Evolutionary conservation across 2,797 vertebrate species (phyloP), one percentile per base, ranked within the genome.

Genomic region (Cyclura pinguis): DNA sequence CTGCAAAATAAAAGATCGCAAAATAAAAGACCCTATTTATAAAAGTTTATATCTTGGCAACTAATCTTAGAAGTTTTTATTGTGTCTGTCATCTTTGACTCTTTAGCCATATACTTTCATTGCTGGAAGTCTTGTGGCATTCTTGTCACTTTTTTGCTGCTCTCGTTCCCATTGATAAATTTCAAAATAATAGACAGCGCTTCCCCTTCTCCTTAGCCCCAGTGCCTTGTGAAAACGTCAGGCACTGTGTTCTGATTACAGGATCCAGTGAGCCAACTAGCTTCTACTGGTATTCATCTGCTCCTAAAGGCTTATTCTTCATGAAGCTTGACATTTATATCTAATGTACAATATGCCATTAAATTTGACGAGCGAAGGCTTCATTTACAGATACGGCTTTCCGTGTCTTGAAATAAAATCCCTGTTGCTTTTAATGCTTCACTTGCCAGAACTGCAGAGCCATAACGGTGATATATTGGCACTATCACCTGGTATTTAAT

Each of bases 261-360:
- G 16, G n/a, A 82, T 42, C 69, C 8, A 6, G 38, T 67, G 29
- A 38, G 47, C 80, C 86, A 38, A 55, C 16, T 27, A 52, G 12
- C 55, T 62, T 13, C 32, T 38, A n/a, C 35, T 6, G 72, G 38
- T 78, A 86, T 69, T 77, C 50, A 50, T 84, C 69, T 67, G 16
- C 77, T 76, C 35, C 82, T 82, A 76, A 91, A 91, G 83, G 42
- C 59, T 82, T 91, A 91, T 86, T 89, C 80, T 86, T 91, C 59
- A 86, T 86, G 87, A 77, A 76, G 78, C 32, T 57, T 76, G 88
- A 86, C 84, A 85, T 89, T 89, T 83, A 89, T 86, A 67, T 59
- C 32, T 35, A 77, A 47, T 86, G 87, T 86, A 91, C 83, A 84
- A 27, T 80, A 80, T 84, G 88, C 80, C 85, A 42, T 92, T 89